Conservation (phyloP, 1,140 invertebrate genomes). For the Paramacrobiotus metropolitanus region DNA sequence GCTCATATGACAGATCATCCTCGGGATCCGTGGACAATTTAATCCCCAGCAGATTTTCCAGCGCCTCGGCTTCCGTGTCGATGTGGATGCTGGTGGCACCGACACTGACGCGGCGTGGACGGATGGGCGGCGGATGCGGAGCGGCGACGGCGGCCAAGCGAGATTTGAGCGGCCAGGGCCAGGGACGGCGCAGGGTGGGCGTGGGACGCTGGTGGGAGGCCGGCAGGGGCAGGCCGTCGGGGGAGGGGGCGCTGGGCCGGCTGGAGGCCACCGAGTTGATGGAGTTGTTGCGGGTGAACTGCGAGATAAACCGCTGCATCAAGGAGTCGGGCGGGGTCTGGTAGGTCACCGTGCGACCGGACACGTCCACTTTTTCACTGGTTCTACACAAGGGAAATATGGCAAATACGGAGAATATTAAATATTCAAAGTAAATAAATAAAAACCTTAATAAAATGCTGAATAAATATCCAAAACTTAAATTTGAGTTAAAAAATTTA, state of each 20-base stretch:
- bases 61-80: conserved; percentile 1
- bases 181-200: background rate
- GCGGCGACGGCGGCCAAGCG: background rate
- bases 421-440: too few species aligned
- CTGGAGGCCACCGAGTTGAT: background rate
- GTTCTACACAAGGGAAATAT: too few species aligned
- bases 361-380: too few species aligned
- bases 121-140: background rate
- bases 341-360: too few species aligned
- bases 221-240: background rate
- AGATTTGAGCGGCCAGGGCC: background rate
- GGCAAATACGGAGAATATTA: too few species aligned
- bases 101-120: background rate
- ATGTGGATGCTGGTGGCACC: background rate
- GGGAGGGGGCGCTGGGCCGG: background rate
- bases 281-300: background rate
- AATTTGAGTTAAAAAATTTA: too few species aligned
- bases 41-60: conserved; percentile 1
- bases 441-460: too few species aligned
- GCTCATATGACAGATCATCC: background rate
- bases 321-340: background rate
- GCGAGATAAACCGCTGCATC: background rate
- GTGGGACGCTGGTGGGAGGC: background rate
- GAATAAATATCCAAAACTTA: too few species aligned
- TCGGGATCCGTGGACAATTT: background rate